Conservation (phyloP, 2,888 invertebrate species). For the Archaeoteleia sp. region DNA sequence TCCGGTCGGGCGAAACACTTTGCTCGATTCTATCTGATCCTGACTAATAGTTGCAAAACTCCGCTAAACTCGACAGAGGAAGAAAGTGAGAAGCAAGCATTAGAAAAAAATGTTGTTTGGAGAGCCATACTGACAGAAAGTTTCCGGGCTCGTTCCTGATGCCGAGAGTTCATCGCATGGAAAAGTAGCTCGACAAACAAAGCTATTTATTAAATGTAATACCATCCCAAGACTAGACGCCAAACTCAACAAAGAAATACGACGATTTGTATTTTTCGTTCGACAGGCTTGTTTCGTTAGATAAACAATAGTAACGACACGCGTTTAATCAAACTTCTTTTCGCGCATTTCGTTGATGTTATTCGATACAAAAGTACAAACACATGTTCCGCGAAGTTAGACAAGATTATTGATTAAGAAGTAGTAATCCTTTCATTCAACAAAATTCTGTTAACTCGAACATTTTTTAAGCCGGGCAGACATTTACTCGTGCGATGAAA, state of each 20-base stretch:
- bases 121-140: conserved; percentile 11
- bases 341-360: too few relatives aligned
- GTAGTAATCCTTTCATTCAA: too few relatives aligned
- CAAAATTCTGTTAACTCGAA: too few relatives aligned
- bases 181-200: conserved; percentile 61
- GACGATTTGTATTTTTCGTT: conserved; percentile 47
- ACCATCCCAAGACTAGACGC: conserved; percentile 40
- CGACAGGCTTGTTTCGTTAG: conserved; percentile 25
- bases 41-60: conserved; percentile 35
- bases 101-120: conserved; percentile 12
- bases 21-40: conserved; percentile 24
- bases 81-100: conserved; percentile 16
- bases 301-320: neutral
- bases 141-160: conserved; percentile 17
- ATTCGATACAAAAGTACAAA: too few relatives aligned
- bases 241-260: conserved; percentile 50
- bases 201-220: conserved; percentile 65
- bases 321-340: too few relatives aligned
- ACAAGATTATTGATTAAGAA: too few relatives aligned
- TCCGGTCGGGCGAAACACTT: conserved; percentile 15
- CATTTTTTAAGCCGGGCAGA: too few relatives aligned
- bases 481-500: too few relatives aligned
- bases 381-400: too few relatives aligned
- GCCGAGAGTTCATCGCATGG: conserved; percentile 42
- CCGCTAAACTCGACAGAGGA: conserved; percentile 9